A percentile compares a stretch with the other conserved stretches of the same genome.
Evolutionary conservation across 2,888 invertebrate genomes (phyloP).

Genomic region (Hypomecis atomaria): DNA sequence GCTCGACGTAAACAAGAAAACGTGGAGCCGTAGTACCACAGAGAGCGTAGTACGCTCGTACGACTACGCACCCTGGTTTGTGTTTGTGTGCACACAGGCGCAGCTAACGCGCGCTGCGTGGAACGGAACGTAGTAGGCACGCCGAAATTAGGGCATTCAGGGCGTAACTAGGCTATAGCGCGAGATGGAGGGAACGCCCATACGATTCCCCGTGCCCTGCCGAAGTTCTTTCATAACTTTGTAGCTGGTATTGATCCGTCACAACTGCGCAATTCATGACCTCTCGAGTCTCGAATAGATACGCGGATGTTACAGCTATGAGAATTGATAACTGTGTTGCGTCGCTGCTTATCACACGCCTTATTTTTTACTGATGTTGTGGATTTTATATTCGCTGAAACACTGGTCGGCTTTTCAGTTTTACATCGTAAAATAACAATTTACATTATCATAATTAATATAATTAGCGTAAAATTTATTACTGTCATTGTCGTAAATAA

Average conservation of each 20-base stretch:
- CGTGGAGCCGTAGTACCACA: conserved; percentile 42
- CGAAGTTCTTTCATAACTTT: conserved; percentile 84
- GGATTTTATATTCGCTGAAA: conserved; percentile 20
- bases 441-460: neutral
- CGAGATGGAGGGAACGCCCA: conserved; percentile 78
- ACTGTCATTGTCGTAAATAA: neutral
- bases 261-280: conserved; percentile 82
- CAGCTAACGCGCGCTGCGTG: conserved; percentile 49
- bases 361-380: conserved; percentile 24
- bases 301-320: conserved; percentile 65
- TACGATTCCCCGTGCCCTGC: conserved; percentile 78
- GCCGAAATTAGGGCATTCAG: conserved; percentile 83
- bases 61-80: conserved; percentile 51
- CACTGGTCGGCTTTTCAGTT: neutral
- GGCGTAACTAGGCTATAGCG: conserved; percentile 82
- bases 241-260: conserved; percentile 82
- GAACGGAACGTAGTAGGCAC: conserved; percentile 61
- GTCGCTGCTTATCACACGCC: conserved; percentile 17
- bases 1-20: conserved; percentile 44
- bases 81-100: conserved; percentile 60
- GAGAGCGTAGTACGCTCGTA: conserved; percentile 41
- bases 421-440: neutral
- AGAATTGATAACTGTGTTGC: conserved; percentile 54
- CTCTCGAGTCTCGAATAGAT: conserved; percentile 56
- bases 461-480: neutral